A percentile compares a stretch with the other conserved stretches of the same genome.
phyloP scores from a whole-genome alignment of 37 sponge, comb jelly and placozoan genomes.

The Dysidea cf. avara region DNA sequence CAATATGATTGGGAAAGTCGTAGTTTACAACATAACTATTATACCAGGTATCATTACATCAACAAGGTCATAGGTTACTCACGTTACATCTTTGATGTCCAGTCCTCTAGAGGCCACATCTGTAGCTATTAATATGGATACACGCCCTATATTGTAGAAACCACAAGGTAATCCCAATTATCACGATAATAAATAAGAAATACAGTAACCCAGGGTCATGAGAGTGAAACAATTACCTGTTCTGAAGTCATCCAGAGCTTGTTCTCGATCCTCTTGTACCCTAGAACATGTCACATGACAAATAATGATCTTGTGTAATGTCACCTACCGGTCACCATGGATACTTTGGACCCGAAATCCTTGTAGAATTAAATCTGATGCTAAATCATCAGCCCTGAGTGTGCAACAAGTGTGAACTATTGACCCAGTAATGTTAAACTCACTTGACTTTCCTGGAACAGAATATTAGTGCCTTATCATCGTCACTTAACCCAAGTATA shows the following conservation, averaged over 20 bases:
- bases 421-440: not conserved
- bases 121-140: constrained; percentile 87
- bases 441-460: constrained; percentile 78
- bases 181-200: not conserved
- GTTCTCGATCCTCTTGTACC: constrained; percentile 92
- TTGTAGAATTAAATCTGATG: constrained; percentile 72
- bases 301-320: not conserved
- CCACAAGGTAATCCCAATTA: too few relatives aligned
- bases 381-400: constrained; percentile 80
- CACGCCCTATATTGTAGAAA: constrained; percentile 44
- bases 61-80: too few relatives aligned
- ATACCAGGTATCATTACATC: not conserved
- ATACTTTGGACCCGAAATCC: constrained; percentile 77
- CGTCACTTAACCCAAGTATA: constrained; percentile 42
- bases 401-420: not conserved
- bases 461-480: constrained; percentile 81
- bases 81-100: constrained; percentile 92
- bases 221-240: too few relatives aligned
- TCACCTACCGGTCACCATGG: constrained; percentile 80
- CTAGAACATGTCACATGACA: constrained; percentile 42
- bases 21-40: constrained; percentile 89
- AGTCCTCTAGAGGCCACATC: constrained; percentile 98
- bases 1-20: constrained; percentile 93
- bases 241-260: constrained; percentile 93
- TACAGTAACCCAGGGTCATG: not conserved